Evolutionary conservation across 2,797 vertebrate species (phyloP), one percentile per base, ranked within the genome.

Genomic region (Sorex maritimensis): DNA sequence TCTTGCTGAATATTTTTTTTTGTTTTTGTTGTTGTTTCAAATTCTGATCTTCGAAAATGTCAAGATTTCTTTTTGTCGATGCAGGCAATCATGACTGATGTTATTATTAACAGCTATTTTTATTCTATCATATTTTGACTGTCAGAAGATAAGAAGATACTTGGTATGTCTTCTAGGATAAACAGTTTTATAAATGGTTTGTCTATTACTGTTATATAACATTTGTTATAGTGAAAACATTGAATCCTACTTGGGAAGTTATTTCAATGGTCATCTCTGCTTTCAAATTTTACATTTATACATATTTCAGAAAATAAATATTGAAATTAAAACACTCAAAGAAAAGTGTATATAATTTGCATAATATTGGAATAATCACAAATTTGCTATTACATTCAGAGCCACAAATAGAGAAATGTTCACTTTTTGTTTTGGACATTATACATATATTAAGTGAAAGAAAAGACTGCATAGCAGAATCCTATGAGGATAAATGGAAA

Each of bases 1-100:
- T 90, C 69, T 88, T 95, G 14, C 34, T 69, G 49, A 77, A 8
- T 2, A 80, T 95, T 12, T 30, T 10, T 26, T 61, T 93, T 96
- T 12, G n/a, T 10, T 26, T 61, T 93, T 96, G 41, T 44, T 44
- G 41, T 44, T 30, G 1, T 74, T 94, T 95, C 30, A 80, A 11
- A 44, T 11, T 65, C n/a, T 79, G 0, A 2, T 94, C 74, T 90
- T 67, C 46, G 91, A 23, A 41, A 93, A 24, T 58, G 0, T 81
- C 83, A 93, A 68, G 71, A 46, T 6, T 0, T 10, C 9, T 79
- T 21, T 7, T 23, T 61, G 24, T 23, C 88, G 79, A 94, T 85
- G n/a, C 19, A 81, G 41, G 17, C 14, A 21, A 58, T 14, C 19
- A 19, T 58, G 26, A 90, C 61, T 26, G 81, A 88, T 52, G 90